Evolutionary conservation across 2,113 vertebrate genomes (phyloP).

Genomic region (Xerus inauris): DNA sequence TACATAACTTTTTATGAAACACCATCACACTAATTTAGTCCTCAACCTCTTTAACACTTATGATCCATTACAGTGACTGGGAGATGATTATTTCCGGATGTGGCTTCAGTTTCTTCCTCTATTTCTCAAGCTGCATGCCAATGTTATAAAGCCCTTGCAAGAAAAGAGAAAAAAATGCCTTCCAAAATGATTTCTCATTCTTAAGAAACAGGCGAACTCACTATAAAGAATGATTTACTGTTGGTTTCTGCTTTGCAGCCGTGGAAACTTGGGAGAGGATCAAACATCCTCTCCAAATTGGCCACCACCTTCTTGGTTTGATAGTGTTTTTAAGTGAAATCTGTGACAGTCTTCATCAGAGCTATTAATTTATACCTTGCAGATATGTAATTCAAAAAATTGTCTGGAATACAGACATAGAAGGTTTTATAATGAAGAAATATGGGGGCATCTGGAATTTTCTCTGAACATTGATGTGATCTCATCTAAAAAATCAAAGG

Average conservation of each 20-base stretch:
- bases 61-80: constrained; percentile 62
- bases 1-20: constrained; percentile 81
- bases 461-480: constrained; percentile 79
- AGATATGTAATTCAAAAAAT: constrained; percentile 78
- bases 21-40: constrained; percentile 73
- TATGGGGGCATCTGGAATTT: constrained; percentile 75
- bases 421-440: constrained; percentile 40
- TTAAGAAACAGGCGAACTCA: constrained; percentile 53
- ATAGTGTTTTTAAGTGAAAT: constrained; percentile 81
- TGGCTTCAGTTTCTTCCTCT: constrained; percentile 60
- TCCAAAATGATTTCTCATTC: constrained; percentile 68
- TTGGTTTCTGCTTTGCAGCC: constrained; percentile 72
- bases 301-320: constrained; percentile 71
- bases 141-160: constrained; percentile 42
- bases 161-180: not conserved
- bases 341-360: constrained; percentile 72
- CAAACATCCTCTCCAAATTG: constrained; percentile 72
- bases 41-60: constrained; percentile 71
- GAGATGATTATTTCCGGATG: constrained; percentile 79
- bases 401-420: constrained; percentile 66
- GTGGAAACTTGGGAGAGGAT: constrained; percentile 77
- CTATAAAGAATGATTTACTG: constrained; percentile 76
- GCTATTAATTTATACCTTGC: constrained; percentile 77
- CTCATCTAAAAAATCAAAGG: constrained; percentile 78
- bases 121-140: not conserved